Conservation (phyloP, 1,140 invertebrate genomes). For the Arion vulgaris region DNA sequence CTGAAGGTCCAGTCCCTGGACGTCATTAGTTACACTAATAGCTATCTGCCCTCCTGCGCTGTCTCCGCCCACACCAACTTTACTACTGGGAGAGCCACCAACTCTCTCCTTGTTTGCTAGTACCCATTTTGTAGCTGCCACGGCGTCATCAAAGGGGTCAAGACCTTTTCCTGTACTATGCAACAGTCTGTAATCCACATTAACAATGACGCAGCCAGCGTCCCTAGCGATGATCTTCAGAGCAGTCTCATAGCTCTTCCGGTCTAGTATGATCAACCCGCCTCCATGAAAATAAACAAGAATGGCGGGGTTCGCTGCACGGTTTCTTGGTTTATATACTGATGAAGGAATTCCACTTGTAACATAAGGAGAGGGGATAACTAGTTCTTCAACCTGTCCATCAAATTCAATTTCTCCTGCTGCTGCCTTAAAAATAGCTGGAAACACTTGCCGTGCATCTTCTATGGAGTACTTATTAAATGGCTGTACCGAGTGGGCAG, state of each 20-base stretch:
- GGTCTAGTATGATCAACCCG: background rate
- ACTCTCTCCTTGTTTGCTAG: constrained; percentile 1
- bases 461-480: background rate
- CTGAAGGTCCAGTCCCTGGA: background rate
- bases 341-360: background rate
- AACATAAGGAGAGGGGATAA: background rate
- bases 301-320: background rate
- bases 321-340: background rate
- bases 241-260: background rate
- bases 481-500: background rate
- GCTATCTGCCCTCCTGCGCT: constrained; percentile 22
- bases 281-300: constrained; percentile 13
- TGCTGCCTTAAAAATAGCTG: background rate
- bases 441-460: background rate
- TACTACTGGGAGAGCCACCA: background rate
- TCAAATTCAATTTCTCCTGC: background rate
- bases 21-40: background rate
- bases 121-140: background rate
- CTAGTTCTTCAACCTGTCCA: background rate
- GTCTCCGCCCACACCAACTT: constrained; percentile 22
- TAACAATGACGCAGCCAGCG: constrained; percentile 5
- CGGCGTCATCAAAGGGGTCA: constrained; percentile 17
- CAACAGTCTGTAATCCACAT: constrained; percentile 8
- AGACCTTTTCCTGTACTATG: background rate
- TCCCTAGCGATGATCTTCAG: constrained; percentile 8